Percentiles rank a stretch among this genome's conserved stretches.
phyloP scores from a whole-genome alignment of 2,888 invertebrate species.

The Uloborus plumipes region DNA sequence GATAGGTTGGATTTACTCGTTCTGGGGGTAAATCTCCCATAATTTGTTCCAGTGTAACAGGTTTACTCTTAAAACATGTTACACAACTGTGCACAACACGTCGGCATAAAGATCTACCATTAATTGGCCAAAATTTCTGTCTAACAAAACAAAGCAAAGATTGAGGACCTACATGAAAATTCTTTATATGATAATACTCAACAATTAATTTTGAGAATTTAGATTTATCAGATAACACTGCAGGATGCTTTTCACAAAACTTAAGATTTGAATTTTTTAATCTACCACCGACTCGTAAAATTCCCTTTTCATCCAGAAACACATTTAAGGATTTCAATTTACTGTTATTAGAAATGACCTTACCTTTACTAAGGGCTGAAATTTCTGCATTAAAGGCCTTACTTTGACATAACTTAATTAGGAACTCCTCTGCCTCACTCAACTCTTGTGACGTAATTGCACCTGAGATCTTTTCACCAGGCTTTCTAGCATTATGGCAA shows the following conservation, averaged over 20 bases:
- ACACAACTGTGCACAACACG: slow-evolving; percentile 19
- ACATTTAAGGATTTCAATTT: neutral
- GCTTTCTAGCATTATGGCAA: neutral
- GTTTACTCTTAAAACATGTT: neutral
- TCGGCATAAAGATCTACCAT: slow-evolving; percentile 9
- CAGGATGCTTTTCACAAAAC: neutral
- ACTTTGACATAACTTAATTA: neutral
- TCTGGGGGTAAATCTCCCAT: neutral
- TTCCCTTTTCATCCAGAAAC: neutral
- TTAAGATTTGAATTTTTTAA: neutral
- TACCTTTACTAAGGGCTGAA: neutral
- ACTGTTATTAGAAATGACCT: neutral
- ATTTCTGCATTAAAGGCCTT: neutral
- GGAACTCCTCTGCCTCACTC: neutral
- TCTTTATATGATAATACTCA: neutral
- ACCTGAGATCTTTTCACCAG: neutral
- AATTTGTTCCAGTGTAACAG: neutral
- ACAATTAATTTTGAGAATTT: neutral
- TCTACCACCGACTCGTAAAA: slow-evolving; percentile 1
- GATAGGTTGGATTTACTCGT: neutral
- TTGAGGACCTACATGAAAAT: neutral
- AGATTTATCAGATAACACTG: neutral
- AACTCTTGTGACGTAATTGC: neutral
- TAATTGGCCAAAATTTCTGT: slow-evolving; percentile 22
- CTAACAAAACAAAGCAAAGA: neutral